phyloP scores from a whole-genome alignment of 2,888 invertebrate species.

The Chironomus tentans region DNA sequence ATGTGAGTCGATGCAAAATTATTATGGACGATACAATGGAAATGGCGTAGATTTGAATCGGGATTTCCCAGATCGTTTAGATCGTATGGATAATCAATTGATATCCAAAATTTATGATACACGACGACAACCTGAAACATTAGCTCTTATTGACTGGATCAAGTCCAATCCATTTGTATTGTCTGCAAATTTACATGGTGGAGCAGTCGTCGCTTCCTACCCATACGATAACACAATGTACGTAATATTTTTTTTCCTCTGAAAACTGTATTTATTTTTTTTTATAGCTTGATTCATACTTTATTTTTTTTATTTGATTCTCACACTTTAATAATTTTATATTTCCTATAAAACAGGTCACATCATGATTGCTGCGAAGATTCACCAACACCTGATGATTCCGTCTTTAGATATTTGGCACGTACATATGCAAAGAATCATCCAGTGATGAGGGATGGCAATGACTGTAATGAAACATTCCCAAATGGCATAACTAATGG shows the following conservation, averaged over 20 bases:
- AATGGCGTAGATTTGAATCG: constrained; percentile 77
- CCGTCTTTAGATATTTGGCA: constrained; percentile 69
- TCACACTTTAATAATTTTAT: no score
- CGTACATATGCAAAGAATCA: constrained; percentile 65
- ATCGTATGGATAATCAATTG: constrained; percentile 34
- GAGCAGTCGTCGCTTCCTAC: constrained; percentile 94
- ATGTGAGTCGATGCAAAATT: constrained; percentile 60
- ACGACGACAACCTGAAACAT: constrained; percentile 75
- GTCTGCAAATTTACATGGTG: constrained; percentile 93
- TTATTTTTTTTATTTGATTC: background rate
- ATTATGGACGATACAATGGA: constrained; percentile 71
- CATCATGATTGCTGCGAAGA: constrained; percentile 59
- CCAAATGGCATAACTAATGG: constrained; percentile 80
- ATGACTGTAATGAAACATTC: constrained; percentile 67
- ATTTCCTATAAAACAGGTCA: constrained; percentile 33
- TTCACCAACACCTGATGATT: constrained; percentile 73
- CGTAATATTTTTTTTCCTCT: constrained; percentile 32
- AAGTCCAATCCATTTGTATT: constrained; percentile 78
- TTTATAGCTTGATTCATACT: background rate
- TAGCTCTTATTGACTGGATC: constrained; percentile 84
- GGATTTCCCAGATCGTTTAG: constrained; percentile 87
- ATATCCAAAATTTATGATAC: constrained; percentile 37
- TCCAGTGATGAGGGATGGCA: constrained; percentile 63
- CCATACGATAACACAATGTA: constrained; percentile 85
- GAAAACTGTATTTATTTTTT: background rate